Evolutionary conservation across 2,888 invertebrate species (phyloP), one percentile per base, ranked within the genome.

Genomic region (Agriopis leucophaearia): DNA sequence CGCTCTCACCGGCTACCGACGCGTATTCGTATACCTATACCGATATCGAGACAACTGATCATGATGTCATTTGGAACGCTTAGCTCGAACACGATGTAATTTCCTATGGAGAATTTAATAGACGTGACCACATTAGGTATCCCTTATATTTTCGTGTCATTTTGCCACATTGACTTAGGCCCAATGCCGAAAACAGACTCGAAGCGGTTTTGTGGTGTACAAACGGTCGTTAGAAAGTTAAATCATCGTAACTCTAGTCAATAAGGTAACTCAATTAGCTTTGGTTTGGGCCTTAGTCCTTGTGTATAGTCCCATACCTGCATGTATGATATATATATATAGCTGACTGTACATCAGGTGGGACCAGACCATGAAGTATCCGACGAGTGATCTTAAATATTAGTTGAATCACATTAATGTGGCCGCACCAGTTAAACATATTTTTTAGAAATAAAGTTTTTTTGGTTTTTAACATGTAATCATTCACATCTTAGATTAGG

Each of bases 401-500:
- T n/a, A n/a, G 44, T 5, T 44, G 13, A 44, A n/a, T 44, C 7
- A 5, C 50, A 18, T 27, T 27, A 18, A 27, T 27, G 7, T 18
- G 18, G 50, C 50, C 50, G 7, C 13, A 3, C 10, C 5, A 7
- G 0, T 27, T 12, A 16, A 47, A 48, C 4, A 1, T 51, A 51
- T 51, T 51, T 51, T 27, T 51, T 51, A 13, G n/a, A 36, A 51
- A 51, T 51, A 51, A 51, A 51, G 35, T 8, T 36, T 51, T 36
- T n/a, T 15, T 9, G 36, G 4, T 9, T 36, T 8, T 10, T 51
- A 0, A 2, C 2, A 13, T n/a, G n/a, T 51, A n/a, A 8, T 51
- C 7, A 35, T 51, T 36, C 9, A 27, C 27, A 12, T 9, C 18
- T 48, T 5, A 27, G 27, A 27, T 27, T 27, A 1, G 27, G 5